Percentiles rank a stretch among this genome's conserved stretches.
Conservation (phyloP, 1,140 invertebrate species). For the Rhizoglyphus robini region DNA sequence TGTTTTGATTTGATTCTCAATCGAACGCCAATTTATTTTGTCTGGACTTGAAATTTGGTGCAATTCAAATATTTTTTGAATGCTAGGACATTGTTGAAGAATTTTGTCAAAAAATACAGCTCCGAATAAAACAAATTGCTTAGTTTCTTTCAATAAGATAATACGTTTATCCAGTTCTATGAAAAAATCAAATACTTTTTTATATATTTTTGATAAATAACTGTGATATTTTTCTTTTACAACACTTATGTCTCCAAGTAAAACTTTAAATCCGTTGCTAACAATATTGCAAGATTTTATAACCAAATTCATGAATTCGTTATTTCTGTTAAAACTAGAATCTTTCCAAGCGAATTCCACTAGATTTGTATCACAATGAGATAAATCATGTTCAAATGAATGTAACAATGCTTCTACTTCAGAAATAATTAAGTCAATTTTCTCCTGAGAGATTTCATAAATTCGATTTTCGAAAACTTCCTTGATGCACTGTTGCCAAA, state of each 20-base stretch:
- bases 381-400: neutral
- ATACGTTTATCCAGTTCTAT: neutral
- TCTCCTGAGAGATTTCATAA: neutral
- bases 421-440: neutral
- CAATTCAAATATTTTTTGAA: neutral
- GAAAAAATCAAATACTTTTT: neutral
- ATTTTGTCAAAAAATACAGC: neutral
- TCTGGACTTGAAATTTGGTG: neutral
- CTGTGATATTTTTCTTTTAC: neutral
- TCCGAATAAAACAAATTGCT: neutral
- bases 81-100: neutral
- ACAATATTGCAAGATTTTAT: neutral
- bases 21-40: neutral
- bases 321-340: neutral
- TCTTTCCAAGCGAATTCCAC: conserved; percentile 1
- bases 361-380: neutral
- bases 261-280: neutral
- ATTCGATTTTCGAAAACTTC: neutral
- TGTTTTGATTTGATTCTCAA: neutral
- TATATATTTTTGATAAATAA: neutral
- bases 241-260: neutral
- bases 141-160: neutral
- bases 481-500: neutral
- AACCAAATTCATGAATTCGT: neutral
- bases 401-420: neutral